Evolutionary conservation across 2,888 invertebrate species (phyloP), one percentile per base, ranked within the genome.

Genomic region (Anarsia innoxiella): DNA sequence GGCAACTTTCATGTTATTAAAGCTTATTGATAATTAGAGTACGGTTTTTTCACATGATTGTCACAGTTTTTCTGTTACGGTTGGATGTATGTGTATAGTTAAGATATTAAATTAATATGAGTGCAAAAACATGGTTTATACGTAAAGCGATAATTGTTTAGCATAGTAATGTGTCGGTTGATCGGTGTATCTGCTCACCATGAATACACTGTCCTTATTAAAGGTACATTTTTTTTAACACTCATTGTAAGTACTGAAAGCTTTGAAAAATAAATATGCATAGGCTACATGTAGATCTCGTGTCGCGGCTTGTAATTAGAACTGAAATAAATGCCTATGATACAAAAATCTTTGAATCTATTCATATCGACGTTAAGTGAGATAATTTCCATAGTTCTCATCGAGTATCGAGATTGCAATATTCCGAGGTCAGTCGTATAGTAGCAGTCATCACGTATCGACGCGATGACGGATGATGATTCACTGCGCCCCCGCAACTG

Each of bases 31-130:
- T 36, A 32, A 36, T 36, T 36, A 34, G 14, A 34, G 10, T 14
- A 32, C 32, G 28, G 28, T 32, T 39, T n/a, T 39, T 39, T 39
- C 35, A 31, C 35, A 31, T 30, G 26, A 26, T 29, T 35, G 30
- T 35, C 31, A 35, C 23, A 12, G 14, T 31, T 34, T 39, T 39
- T 25, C 30, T 33, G 26, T 30, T 38, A 23, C 15, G 33, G 33
- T 9, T 27, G 39, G 37, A 42, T 46, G 35, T 42, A 36, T 40
- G 37, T 39, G 39, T 41, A 33, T 53, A 54, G 59, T 61, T 56
- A 63, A 61, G 53, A 58, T 56, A 61, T 63, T 63, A 65, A 48
- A 46, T 52, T 56, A 53, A 58, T 56, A 48, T 25, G 39, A 40
- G 37, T 39, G 33, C 39, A 53, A 51, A 51, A 46, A 38, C 46